These are phyloP conservation scores for Ascidia mentula DNA, from an alignment of 23 tunicate species.

Conservation along the genomic window DNA sequence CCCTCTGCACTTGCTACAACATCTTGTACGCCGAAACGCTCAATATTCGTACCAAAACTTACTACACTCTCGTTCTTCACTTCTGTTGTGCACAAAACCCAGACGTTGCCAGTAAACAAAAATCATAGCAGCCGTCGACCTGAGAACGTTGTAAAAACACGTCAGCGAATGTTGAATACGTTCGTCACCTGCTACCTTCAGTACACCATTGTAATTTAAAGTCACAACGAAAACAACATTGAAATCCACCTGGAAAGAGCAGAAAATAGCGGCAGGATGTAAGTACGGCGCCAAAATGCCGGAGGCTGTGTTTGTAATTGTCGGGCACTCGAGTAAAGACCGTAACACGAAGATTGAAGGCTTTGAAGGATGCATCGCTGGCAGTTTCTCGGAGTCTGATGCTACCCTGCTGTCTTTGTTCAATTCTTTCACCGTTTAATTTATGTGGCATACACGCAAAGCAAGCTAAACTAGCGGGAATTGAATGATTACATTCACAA, in stretches of 20 bases:
- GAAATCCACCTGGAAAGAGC: not conserved
- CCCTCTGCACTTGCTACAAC: no score
- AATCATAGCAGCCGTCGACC: not conserved
- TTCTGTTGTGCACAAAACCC: not conserved
- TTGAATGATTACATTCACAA: no score
- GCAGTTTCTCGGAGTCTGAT: not conserved
- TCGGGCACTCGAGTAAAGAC: not conserved
- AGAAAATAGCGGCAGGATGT: not conserved
- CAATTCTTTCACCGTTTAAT: no score
- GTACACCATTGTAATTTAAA: not conserved
- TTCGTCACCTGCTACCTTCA: not conserved
- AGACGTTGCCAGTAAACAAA: not conserved
- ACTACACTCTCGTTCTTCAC: no score
- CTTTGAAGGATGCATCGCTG: not conserved
- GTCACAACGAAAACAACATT: not conserved
- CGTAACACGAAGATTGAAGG: not conserved
- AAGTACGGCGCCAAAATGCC: not conserved
- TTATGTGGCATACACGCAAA: no score
- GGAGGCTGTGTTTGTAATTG: conserved; percentile 5
- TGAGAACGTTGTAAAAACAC: not conserved
- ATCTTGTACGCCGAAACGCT: no score
- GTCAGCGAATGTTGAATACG: not conserved
- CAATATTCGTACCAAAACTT: no score
- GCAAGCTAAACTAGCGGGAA: no score
- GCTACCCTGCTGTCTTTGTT: no score